Percentiles rank a stretch among this genome's conserved stretches.
Evolutionary conservation across 2,113 vertebrate genomes (phyloP).

Genomic region (Trematomus loennbergii): DNA sequence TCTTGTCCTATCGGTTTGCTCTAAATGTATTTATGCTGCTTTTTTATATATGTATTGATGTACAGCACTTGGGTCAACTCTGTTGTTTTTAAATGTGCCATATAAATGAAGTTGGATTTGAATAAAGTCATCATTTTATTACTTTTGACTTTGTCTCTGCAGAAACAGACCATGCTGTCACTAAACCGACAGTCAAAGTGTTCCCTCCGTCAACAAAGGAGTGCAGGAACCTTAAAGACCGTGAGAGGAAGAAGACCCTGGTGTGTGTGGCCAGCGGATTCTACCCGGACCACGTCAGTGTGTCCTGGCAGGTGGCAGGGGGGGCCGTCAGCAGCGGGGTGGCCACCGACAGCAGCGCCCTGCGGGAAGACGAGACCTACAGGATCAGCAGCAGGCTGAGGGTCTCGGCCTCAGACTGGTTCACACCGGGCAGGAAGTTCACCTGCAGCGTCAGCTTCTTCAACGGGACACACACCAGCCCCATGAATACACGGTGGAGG

Average conservation of each 20-base stretch:
- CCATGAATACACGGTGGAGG: fast-evolving
- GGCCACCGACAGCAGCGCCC: conserved; percentile 78
- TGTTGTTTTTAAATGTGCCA: too few relatives aligned
- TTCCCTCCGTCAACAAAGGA: conserved; percentile 83
- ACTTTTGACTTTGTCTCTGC: conserved; percentile 6
- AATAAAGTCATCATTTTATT: too few relatives aligned
- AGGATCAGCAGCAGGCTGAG: conserved; percentile 88
- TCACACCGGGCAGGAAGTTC: conserved; percentile 66
- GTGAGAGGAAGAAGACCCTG: conserved; percentile 80
- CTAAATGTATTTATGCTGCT: too few relatives aligned
- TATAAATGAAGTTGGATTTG: too few relatives aligned
- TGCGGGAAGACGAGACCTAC: conserved; percentile 4
- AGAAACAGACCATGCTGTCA: fast-evolving
- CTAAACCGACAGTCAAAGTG: conserved; percentile 77
- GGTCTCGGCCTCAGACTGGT: conserved; percentile 78
- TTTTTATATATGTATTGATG: too few relatives aligned
- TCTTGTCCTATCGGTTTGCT: too few relatives aligned
- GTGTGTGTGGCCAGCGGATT: conserved; percentile 88
- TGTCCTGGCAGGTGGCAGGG: conserved; percentile 83
- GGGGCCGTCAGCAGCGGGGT: background rate
- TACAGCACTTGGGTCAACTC: too few relatives aligned
- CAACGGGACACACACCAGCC: fast-evolving
- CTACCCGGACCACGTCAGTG: conserved; percentile 89
- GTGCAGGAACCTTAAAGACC: conserved; percentile 28
- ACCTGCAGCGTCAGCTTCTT: conserved; percentile 82